Evolutionary conservation across 1,140 invertebrate species (phyloP).

Genomic region (Magallana ariakensis): DNA sequence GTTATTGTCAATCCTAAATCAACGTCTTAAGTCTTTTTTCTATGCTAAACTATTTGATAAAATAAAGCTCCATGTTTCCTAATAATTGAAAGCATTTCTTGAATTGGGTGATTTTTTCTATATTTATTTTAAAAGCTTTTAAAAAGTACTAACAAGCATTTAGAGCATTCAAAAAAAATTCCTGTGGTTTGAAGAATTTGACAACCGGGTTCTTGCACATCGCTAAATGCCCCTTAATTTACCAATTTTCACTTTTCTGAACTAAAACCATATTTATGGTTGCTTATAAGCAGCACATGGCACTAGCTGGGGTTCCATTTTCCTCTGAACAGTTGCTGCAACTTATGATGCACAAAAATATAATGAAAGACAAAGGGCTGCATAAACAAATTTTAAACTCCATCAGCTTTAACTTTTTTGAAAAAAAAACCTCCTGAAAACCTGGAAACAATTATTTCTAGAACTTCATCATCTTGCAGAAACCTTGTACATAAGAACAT

Average conservation of each 20-base stretch:
- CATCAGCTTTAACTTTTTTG: too few relatives aligned
- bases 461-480: neutral
- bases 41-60: too few relatives aligned
- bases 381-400: neutral
- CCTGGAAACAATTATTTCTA: slow-evolving; percentile 31
- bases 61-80: too few relatives aligned
- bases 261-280: neutral
- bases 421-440: neutral
- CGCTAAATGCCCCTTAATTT: neutral
- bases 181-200: neutral
- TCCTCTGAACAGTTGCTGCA: slow-evolving; percentile 17
- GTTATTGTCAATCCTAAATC: too few relatives aligned
- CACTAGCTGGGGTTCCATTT: neutral
- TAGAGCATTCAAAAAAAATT: neutral
- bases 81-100: too few relatives aligned
- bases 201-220: neutral
- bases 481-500: slow-evolving; percentile 4
- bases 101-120: too few relatives aligned
- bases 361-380: slow-evolving; percentile 12
- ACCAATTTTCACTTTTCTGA: slow-evolving; percentile 22
- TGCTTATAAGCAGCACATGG: neutral
- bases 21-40: too few relatives aligned
- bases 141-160: too few relatives aligned
- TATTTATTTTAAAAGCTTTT: too few relatives aligned
- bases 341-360: slow-evolving; percentile 28